phyloP scores from a whole-genome alignment of 1,140 invertebrate genomes.

The Pseudomyrmex dendroicus region DNA sequence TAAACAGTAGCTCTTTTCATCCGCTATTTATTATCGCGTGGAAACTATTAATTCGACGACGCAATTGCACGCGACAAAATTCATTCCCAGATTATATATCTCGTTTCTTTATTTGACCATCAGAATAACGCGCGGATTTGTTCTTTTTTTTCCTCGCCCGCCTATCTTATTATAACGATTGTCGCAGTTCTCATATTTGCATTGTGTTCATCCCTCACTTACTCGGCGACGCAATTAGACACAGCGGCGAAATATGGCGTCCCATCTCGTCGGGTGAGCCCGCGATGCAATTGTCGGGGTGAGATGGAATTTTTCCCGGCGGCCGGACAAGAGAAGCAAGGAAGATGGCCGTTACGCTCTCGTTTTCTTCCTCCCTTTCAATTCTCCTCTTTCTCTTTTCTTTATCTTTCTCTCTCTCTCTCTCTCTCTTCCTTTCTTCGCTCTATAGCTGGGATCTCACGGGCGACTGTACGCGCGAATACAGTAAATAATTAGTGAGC shows the following conservation, averaged over 20 bases:
- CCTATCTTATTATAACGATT: background rate
- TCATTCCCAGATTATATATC: no score
- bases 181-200: background rate
- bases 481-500: slow-evolving; percentile 71
- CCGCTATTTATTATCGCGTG: background rate
- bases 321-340: background rate
- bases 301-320: slow-evolving; percentile 35
- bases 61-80: no score
- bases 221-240: slow-evolving; percentile 10
- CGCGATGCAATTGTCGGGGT: slow-evolving; percentile 2
- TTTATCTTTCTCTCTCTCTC: background rate
- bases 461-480: slow-evolving; percentile 7
- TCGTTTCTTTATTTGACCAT: no score
- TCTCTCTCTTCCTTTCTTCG: background rate
- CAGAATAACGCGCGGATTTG: background rate
- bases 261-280: background rate
- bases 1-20: background rate
- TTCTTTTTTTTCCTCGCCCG: no score
- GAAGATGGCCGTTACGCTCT: background rate
- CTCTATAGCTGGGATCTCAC: background rate
- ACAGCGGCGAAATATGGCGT: slow-evolving; percentile 16
- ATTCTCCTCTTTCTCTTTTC: background rate
- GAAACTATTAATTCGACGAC: no score
- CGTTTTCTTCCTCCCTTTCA: no score
- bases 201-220: background rate